These are phyloP conservation scores for Patiria pectinifera DNA, from an alignment of 53 echinoderm and acorn worm genomes.

Conservation along the genomic window DNA sequence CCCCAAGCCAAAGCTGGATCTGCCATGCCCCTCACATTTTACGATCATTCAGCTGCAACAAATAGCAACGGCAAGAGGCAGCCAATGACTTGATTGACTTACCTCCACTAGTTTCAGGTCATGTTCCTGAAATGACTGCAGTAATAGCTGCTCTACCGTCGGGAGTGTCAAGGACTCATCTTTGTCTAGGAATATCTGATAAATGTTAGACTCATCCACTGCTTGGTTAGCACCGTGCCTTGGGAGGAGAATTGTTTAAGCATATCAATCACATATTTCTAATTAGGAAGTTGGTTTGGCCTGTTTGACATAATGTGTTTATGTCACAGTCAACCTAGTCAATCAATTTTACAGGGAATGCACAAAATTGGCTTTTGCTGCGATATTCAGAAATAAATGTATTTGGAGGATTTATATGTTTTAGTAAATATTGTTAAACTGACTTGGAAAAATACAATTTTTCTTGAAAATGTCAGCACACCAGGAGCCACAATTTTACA, in stretches of 20 bases:
- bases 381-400: neutral
- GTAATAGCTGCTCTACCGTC: constrained; percentile 79
- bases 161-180: constrained; percentile 73
- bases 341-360: constrained; percentile 3
- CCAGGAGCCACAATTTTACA: too few relatives aligned
- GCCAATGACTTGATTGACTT: neutral
- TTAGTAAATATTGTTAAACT: too few relatives aligned
- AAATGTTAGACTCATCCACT: constrained; percentile 74
- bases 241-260: neutral
- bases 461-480: too few relatives aligned
- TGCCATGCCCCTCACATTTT: too few relatives aligned
- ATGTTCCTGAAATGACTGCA: constrained; percentile 82
- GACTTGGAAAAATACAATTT: too few relatives aligned
- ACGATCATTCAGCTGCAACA: too few relatives aligned
- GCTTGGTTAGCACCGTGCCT: constrained; percentile 52
- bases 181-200: constrained; percentile 90
- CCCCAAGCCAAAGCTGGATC: too few relatives aligned
- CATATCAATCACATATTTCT: too few relatives aligned
- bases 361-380: neutral
- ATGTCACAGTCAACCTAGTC: too few relatives aligned
- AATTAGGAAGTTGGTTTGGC: too few relatives aligned
- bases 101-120: constrained; percentile 82
- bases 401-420: constrained; percentile 3
- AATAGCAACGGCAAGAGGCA: too few relatives aligned
- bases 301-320: too few relatives aligned